Conservation (phyloP, 2,113 vertebrate genomes). For the Pedionomus torquatus region DNA sequence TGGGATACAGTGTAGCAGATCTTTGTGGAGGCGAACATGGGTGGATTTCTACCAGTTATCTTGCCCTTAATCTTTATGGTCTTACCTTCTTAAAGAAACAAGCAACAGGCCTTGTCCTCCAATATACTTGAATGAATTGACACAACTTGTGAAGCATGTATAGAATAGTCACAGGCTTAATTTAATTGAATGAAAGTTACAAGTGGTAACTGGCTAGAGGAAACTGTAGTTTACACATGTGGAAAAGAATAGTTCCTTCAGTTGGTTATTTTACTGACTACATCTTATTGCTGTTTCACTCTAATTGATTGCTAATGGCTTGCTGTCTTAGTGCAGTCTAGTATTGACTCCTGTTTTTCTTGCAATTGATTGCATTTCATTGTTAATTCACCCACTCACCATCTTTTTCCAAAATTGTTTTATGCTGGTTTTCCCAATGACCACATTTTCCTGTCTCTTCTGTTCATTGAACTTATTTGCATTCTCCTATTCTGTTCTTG, state of each 20-base stretch:
- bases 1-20: not conserved
- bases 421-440: not conserved
- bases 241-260: not conserved
- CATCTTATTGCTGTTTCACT: not conserved
- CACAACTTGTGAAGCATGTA: not conserved
- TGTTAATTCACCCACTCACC: not conserved
- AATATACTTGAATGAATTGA: fast-evolving
- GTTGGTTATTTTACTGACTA: not conserved
- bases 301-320: conserved; percentile 20
- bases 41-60: not conserved
- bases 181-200: not conserved
- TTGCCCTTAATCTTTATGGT: not conserved
- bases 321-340: not conserved
- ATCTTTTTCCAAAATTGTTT: not conserved
- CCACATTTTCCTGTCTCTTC: fast-evolving
- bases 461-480: not conserved
- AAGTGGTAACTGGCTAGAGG: not conserved
- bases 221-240: not conserved
- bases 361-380: conserved; percentile 6
- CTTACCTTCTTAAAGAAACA: not conserved
- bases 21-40: not conserved
- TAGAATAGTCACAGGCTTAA: not conserved
- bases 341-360: conserved; percentile 16
- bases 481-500: not conserved
- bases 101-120: not conserved